A percentile compares a stretch with the other conserved stretches of the same genome.
These are phyloP conservation scores for Macroteleia sp. DNA, from an alignment of 2,888 invertebrate genomes.

Conservation along the genomic window DNA sequence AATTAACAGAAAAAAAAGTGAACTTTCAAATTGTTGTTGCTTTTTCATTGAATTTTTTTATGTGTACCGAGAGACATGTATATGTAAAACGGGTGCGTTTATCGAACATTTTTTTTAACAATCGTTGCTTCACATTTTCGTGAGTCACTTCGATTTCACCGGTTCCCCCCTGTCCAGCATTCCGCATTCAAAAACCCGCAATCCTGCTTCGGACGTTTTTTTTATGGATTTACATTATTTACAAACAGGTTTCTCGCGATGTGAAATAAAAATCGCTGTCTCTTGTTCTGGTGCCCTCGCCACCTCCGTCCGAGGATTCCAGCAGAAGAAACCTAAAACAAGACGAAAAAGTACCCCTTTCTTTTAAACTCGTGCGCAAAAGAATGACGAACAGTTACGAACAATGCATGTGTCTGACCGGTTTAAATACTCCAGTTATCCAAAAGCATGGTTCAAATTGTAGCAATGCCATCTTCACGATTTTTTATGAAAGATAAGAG, in stretches of 20 bases:
- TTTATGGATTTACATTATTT: slow-evolving; percentile 78
- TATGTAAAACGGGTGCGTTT: slow-evolving; percentile 27
- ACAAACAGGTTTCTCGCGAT: slow-evolving; percentile 78
- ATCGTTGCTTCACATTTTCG: slow-evolving; percentile 41
- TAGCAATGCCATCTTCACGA: slow-evolving; percentile 32
- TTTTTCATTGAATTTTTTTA: too few relatives aligned
- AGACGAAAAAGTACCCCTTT: slow-evolving; percentile 46
- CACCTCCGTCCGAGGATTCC: slow-evolving; percentile 61
- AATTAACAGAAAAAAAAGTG: too few relatives aligned
- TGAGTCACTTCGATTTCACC: slow-evolving; percentile 37
- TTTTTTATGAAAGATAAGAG: not conserved
- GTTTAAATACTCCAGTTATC: slow-evolving; percentile 53
- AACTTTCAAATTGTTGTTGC: too few relatives aligned
- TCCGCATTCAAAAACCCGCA: slow-evolving; percentile 71
- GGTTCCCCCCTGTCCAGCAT: slow-evolving; percentile 60
- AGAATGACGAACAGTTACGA: slow-evolving; percentile 61
- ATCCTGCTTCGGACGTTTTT: slow-evolving; percentile 65
- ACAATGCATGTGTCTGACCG: slow-evolving; percentile 40
- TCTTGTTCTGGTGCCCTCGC: slow-evolving; percentile 67
- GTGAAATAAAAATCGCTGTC: slow-evolving; percentile 75
- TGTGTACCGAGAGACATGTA: too few relatives aligned
- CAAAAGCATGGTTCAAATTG: slow-evolving; percentile 24
- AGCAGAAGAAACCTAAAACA: slow-evolving; percentile 54
- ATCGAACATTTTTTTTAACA: slow-evolving; percentile 48
- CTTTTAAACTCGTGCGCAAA: slow-evolving; percentile 42